These are phyloP conservation scores for Orthonevra nobilis DNA, from an alignment of 2,888 invertebrate species.

Conservation along the genomic window DNA sequence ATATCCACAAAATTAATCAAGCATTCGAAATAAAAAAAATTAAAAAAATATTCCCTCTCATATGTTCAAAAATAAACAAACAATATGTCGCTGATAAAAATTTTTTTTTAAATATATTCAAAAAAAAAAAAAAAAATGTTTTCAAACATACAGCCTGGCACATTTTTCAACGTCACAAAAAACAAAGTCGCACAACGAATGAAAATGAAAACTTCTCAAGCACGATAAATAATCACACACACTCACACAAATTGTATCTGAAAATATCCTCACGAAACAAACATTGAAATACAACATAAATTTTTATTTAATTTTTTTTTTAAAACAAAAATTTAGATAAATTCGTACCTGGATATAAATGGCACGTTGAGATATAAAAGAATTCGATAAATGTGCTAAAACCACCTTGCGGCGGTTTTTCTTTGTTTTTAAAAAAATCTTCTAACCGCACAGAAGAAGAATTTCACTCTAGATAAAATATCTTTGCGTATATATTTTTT, in stretches of 20 bases:
- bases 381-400: slow-evolving; percentile 74
- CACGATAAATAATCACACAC: slow-evolving; percentile 28
- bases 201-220: slow-evolving; percentile 21
- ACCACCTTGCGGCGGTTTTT: slow-evolving; percentile 67
- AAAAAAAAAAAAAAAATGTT: not conserved
- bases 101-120: not conserved
- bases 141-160: not conserved
- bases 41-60: not conserved
- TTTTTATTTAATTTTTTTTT: not conserved
- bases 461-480: slow-evolving; percentile 29
- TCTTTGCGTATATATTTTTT: not conserved
- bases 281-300: slow-evolving; percentile 40
- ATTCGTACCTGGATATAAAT: slow-evolving; percentile 78
- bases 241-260: slow-evolving; percentile 30
- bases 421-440: slow-evolving; percentile 1
- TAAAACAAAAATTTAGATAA: slow-evolving; percentile 20
- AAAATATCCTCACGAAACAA: slow-evolving; percentile 58
- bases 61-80: slow-evolving; percentile 1
- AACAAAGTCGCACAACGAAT: slow-evolving; percentile 5
- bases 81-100: slow-evolving; percentile 7
- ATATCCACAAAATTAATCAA: not conserved
- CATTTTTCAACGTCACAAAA: slow-evolving; percentile 30
- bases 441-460: slow-evolving; percentile 2
- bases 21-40: not conserved
- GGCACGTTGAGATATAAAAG: slow-evolving; percentile 77